These are phyloP conservation scores for Bostrychus sinensis DNA, from an alignment of 2,113 vertebrate species.

Conservation along the genomic window DNA sequence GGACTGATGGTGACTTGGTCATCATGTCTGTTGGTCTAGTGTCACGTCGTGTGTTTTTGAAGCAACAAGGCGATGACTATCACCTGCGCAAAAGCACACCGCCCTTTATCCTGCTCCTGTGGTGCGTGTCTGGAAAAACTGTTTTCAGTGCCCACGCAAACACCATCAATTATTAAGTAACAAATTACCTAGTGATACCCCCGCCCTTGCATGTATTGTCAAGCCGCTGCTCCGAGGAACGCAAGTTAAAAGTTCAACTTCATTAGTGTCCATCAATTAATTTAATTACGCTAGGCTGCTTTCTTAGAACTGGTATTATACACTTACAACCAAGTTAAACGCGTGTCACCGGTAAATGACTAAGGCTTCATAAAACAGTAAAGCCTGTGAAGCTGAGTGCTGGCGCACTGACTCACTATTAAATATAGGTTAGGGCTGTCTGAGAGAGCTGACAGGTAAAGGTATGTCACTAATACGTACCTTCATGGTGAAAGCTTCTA, in stretches of 20 bases:
- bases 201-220: constrained; percentile 56
- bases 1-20: constrained; percentile 63
- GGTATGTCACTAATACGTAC: constrained; percentile 83
- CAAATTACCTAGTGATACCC: constrained; percentile 71
- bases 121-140: constrained; percentile 79
- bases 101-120: constrained; percentile 67
- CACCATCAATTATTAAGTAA: constrained; percentile 81
- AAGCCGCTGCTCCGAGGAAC: constrained; percentile 52
- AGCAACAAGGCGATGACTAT: constrained; percentile 71
- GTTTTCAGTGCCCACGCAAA: constrained; percentile 76
- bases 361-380: constrained; percentile 64
- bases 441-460: constrained; percentile 71
- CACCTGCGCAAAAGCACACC: constrained; percentile 65
- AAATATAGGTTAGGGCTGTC: constrained; percentile 72
- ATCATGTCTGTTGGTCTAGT: constrained; percentile 59
- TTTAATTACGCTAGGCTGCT: constrained; percentile 26
- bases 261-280: constrained; percentile 3
- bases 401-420: constrained; percentile 71
- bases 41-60: constrained; percentile 65
- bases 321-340: constrained; percentile 36
- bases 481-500: constrained; percentile 98
- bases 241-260: constrained; percentile 40
- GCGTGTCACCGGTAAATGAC: constrained; percentile 70
- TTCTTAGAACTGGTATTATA: constrained; percentile 25
- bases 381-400: constrained; percentile 58